Evolutionary conservation across 2,113 vertebrate species (phyloP), one percentile per base, ranked within the genome.

Genomic region (Halcyon malimbica): DNA sequence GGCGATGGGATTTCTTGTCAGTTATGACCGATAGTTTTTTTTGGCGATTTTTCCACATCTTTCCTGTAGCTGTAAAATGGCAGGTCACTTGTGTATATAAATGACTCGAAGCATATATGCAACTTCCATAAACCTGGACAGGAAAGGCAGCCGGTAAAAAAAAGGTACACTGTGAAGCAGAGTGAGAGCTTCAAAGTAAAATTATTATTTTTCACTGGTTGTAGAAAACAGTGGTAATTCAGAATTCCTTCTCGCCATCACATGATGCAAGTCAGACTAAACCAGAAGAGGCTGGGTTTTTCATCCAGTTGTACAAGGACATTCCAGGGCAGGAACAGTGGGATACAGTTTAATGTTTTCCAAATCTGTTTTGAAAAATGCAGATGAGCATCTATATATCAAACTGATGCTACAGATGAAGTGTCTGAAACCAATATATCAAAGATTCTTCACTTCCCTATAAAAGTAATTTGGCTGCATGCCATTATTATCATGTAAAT

Each of bases 401-500:
- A 75, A 60, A 39, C 11, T 54, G 35, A 75, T 92, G 75, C 64
- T 48, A 67, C 31, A 65, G 73, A 74, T 70, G 39, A 91, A 76
- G 56, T 71, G 57, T 77, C 53, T 93, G 75, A 93, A 82, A 75
- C 23, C 24, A n/a, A n/a, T 83, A n/a, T 42, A 70, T 94, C n/a
- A 56, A 48, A 65, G 11, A n/a, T 54, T 90, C 57, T 89, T 94
- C 46, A 28, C 70, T 91, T 92, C 76, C 54, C 67, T 77, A 17
- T 86, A 81, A 75, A 90, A 71, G 35, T 60, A 53, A 78, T 84
- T 67, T 53, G 78, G 63, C 81, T 90, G 35, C 33, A 13, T 70
- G 51, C 75, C 71, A 29, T 84, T 95, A 63, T 89, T 86, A 28
- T 69, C 11, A n/a, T 59, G 56, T 79, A 77, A 90, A 95, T 97